These are phyloP conservation scores for Drosophila demipolita DNA, from an alignment of 2,888 invertebrate genomes.

Conservation along the genomic window DNA sequence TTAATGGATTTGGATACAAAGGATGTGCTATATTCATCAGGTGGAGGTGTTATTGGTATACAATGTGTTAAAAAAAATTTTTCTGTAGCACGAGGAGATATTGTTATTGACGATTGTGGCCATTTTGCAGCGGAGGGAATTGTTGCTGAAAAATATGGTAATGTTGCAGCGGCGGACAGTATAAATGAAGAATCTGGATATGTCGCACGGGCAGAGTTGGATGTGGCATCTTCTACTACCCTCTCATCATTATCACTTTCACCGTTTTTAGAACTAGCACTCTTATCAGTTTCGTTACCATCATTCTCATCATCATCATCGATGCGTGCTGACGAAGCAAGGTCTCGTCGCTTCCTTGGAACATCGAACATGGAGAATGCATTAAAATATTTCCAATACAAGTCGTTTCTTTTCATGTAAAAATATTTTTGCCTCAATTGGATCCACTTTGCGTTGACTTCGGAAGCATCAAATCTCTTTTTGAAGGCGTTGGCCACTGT, in stretches of 20 bases:
- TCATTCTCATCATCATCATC: background rate
- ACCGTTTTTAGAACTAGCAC: background rate
- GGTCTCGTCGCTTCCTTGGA: background rate
- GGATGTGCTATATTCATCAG: background rate
- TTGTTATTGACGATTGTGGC: background rate
- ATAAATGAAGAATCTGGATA: background rate
- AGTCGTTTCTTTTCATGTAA: background rate
- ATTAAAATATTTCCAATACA: background rate
- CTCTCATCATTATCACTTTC: background rate
- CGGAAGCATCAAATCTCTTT: background rate
- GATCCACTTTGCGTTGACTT: background rate
- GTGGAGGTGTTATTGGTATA: conserved; percentile 3
- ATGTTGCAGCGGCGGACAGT: background rate
- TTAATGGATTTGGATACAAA: background rate
- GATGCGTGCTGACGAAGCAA: too few relatives aligned
- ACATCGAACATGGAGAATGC: background rate
- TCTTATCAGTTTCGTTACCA: background rate
- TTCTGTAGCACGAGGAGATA: background rate
- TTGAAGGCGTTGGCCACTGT: background rate
- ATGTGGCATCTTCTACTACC: background rate
- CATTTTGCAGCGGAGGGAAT: background rate
- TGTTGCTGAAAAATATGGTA: background rate
- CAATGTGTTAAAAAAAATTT: background rate
- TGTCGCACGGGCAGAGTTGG: background rate
- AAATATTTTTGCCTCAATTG: background rate